phyloP scores from a whole-genome alignment of 2,797 vertebrate genomes.

The Nyctibius grandis region DNA sequence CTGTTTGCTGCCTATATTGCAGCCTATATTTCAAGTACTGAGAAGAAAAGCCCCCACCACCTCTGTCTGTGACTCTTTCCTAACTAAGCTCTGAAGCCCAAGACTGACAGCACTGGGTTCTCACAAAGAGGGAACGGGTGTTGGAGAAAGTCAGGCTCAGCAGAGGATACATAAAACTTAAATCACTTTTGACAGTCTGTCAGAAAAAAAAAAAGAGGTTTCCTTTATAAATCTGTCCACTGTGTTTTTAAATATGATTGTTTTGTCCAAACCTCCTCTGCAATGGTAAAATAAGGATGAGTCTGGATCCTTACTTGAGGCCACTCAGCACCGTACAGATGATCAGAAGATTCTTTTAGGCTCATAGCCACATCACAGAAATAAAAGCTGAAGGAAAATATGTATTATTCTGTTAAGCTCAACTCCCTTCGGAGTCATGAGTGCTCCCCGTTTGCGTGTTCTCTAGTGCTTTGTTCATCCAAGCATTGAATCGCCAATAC shows the following conservation, averaged over 20 bases:
- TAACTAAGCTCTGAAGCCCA: not conserved
- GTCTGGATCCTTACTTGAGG: not conserved
- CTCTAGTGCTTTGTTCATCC: not conserved
- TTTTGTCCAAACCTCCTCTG: not conserved
- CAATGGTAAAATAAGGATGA: not conserved
- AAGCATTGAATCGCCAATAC: not conserved
- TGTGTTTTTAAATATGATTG: not conserved
- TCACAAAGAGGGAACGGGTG: not conserved
- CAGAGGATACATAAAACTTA: not conserved
- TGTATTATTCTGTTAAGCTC: not conserved
- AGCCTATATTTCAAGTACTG: not conserved
- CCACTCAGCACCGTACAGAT: not conserved
- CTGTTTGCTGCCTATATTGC: no score
- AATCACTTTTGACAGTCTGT: not conserved
- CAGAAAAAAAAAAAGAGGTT: not conserved
- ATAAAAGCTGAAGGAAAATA: constrained; percentile 1
- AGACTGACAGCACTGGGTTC: not conserved
- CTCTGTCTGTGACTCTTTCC: not conserved
- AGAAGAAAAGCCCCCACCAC: not conserved
- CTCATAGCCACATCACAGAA: not conserved
- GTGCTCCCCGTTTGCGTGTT: not conserved
- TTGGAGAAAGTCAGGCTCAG: not conserved
- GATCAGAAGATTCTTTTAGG: not conserved
- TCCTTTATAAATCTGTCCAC: not conserved
- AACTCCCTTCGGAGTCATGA: not conserved